phyloP scores from a whole-genome alignment of 92 coral and sea anemone species.

The Phenganax subtilis region DNA sequence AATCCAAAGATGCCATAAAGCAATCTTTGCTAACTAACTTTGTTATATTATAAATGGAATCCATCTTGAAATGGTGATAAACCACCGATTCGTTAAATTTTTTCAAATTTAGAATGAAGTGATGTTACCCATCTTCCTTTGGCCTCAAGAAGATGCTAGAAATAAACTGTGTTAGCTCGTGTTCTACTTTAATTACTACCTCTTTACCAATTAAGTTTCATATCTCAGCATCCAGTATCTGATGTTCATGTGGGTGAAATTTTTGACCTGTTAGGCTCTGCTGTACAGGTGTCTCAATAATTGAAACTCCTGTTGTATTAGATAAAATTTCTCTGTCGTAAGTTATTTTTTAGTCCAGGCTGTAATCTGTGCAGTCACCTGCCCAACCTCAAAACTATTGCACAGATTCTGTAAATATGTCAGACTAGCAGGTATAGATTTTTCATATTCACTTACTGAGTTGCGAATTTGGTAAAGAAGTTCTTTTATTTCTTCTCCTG shows the following conservation, averaged over 20 bases:
- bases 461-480: slow-evolving; percentile 23
- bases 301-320: slow-evolving; percentile 9
- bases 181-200: slow-evolving; percentile 17
- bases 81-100: slow-evolving; percentile 3
- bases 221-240: slow-evolving; percentile 1
- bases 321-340: slow-evolving; percentile 22
- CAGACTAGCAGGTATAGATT: not conserved
- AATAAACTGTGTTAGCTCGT: slow-evolving; percentile 31
- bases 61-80: slow-evolving; percentile 38
- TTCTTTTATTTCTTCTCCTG: slow-evolving; percentile 35
- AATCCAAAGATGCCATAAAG: slow-evolving; percentile 35
- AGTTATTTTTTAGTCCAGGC: slow-evolving; percentile 32
- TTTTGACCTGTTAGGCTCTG: not conserved
- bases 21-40: slow-evolving; percentile 24
- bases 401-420: slow-evolving; percentile 7
- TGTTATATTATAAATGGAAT: slow-evolving; percentile 1
- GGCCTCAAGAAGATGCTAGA: slow-evolving; percentile 38
- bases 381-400: slow-evolving; percentile 32
- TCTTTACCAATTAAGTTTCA: slow-evolving; percentile 17
- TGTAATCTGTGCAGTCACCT: slow-evolving; percentile 17
- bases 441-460: slow-evolving; percentile 38
- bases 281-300: slow-evolving; percentile 32
- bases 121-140: slow-evolving; percentile 28
- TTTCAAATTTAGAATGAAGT: slow-evolving; percentile 24
- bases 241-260: not conserved